Evolutionary conservation across 2,113 vertebrate genomes (phyloP), one percentile per base, ranked within the genome.

Genomic region (Collichthys lucidus): DNA sequence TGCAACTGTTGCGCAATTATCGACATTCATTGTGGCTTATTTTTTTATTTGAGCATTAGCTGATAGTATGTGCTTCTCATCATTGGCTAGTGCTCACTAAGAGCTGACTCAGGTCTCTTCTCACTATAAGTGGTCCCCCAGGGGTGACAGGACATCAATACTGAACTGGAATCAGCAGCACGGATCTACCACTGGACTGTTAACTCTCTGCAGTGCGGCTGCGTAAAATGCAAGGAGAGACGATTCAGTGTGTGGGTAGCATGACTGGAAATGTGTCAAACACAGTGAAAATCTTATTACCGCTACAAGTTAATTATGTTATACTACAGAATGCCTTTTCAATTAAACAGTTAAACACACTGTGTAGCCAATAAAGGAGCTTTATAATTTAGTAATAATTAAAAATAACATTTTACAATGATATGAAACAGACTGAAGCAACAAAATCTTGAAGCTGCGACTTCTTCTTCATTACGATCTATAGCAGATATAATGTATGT

Each of bases 91-190:
- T 84, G 77, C 79, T 64, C 73, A 35, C 59, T 84, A 71, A 85
- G 86, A 78, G 92, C 91, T 89, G 91, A 92, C 80, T 90, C 60
- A 17, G 66, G 74, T 60, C 72, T 89, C 59, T 80, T 85, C 78
- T 83, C 84, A 83, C 88, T 86, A 81, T 57, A 83, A 88, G 83
- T 88, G 84, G 50, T 73, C 89, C 88, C n/a, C 86, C n/a, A 0
- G 73, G 84, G 89, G 84, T 79, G 92, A 89, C 91, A 87, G 88
- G 63, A 91, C 72, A 82, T 94, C 94, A 88, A 94, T 93, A 90
- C 77, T 63, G 68, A 79, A 81, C 74, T 77, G 86, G 78, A 87
- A 90, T 90, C 89, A 91, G 91, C 91, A 89, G 76, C 72, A 74
- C 82, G 91, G 77, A 64, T 88, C 88, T 67, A 85, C 88, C 60